phyloP scores from a whole-genome alignment of 2,113 vertebrate species.

The Mesoclemmys tuberculata region DNA sequence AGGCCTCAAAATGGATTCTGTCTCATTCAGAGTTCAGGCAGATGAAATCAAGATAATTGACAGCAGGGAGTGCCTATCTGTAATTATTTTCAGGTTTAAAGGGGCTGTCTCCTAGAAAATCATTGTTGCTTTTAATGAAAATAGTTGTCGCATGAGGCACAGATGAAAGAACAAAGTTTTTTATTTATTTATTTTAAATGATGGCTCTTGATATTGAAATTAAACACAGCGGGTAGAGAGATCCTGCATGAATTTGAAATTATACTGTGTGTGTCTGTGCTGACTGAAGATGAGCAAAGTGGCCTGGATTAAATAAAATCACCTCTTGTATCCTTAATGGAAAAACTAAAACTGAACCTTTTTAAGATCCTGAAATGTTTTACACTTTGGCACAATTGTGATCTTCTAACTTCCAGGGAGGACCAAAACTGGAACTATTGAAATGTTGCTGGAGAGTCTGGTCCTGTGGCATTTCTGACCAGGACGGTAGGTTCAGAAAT shows the following conservation, averaged over 20 bases:
- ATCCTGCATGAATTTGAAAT: slow-evolving; percentile 24
- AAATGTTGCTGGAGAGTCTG: neutral
- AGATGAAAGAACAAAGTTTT: neutral
- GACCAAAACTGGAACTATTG: neutral
- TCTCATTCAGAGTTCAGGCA: slow-evolving; percentile 6
- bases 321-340: neutral
- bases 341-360: neutral
- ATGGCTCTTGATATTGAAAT: slow-evolving; percentile 14
- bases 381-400: neutral
- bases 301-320: neutral
- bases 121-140: slow-evolving; percentile 34
- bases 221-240: slow-evolving; percentile 31
- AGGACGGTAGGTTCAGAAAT: neutral
- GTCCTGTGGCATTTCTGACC: neutral
- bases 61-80: neutral
- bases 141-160: neutral
- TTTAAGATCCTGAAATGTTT: neutral
- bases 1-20: neutral
- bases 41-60: neutral
- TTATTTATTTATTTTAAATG: slow-evolving; percentile 46
- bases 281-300: neutral
- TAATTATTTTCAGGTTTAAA: slow-evolving; percentile 53
- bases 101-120: neutral
- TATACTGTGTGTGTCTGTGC: neutral
- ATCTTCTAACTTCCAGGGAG: neutral